Evolutionary conservation across 1,140 invertebrate genomes (phyloP).

Genomic region (Drosophila sp.): DNA sequence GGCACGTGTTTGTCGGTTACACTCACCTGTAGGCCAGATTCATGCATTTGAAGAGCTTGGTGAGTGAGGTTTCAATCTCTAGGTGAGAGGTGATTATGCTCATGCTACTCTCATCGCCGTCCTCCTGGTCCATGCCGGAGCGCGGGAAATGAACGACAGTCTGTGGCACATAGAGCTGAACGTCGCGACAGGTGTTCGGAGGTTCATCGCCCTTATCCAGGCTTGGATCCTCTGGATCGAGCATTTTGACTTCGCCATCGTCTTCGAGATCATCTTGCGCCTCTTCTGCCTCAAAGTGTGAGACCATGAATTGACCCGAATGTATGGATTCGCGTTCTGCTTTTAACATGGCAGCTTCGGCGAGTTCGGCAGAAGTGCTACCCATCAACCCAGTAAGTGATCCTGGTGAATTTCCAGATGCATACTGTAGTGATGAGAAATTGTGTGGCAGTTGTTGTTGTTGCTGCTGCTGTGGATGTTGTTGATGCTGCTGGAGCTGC

Average conservation of each 20-base stretch:
- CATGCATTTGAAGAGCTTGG: constrained; percentile 98
- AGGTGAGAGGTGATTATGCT: constrained; percentile 85
- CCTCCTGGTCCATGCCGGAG: constrained; percentile 52
- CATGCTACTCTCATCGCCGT: constrained; percentile 65
- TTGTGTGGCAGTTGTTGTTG: constrained; percentile 37
- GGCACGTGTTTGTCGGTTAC: background rate
- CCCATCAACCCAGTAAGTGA: background rate
- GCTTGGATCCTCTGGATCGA: constrained; percentile 86
- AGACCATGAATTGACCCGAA: constrained; percentile 99
- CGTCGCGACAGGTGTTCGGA: constrained; percentile 73
- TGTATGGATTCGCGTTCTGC: constrained; percentile 91
- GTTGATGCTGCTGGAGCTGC: constrained; percentile 33
- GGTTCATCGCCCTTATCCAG: constrained; percentile 62
- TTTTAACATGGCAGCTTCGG: constrained; percentile 45
- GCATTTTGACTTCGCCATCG: constrained; percentile 84
- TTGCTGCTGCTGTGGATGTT: constrained; percentile 24
- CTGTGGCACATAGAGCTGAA: constrained; percentile 76
- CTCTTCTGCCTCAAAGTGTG: constrained; percentile 96
- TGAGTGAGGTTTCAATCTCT: constrained; percentile 95
- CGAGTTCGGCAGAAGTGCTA: constrained; percentile 45
- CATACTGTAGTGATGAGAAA: constrained; percentile 55
- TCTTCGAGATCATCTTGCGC: constrained; percentile 94
- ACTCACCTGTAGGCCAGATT: constrained; percentile 96
- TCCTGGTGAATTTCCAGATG: background rate
- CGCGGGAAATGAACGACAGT: constrained; percentile 51